Evolutionary conservation across 2,113 vertebrate species (phyloP), one percentile per base, ranked within the genome.

Genomic region (Arvicanthis niloticus): DNA sequence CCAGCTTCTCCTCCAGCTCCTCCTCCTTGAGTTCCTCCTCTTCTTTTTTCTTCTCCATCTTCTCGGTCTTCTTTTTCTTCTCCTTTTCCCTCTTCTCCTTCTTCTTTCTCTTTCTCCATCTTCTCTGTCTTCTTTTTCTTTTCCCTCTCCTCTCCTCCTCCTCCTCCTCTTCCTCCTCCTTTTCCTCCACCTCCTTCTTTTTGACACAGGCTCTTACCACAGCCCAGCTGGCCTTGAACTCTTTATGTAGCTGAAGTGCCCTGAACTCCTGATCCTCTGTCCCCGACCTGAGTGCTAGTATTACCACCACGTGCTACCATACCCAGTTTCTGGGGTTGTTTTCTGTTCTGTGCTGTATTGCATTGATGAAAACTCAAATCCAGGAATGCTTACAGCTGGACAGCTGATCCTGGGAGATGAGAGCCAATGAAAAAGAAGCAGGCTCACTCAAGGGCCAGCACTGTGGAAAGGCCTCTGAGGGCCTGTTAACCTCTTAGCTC

Each of bases 91-190:
- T 10, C 58, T 22, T 37, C 40, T 13, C 10, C 34, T 37, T 10
- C 37, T 48, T 48, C 13, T 1, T 10, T 12, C 5, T 12, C 1
- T 3, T 7, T 4, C 1, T 2, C 5, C 22, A 6, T 24, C 1
- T 3, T 24, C 17, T 7, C n/a, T n/a, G n/a, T 65, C 13, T 22
- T 45, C 10, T n/a, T n/a, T n/a, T n/a, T n/a, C 5, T 22, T 17
- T 16, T 22, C 11, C 42, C 13, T 3, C 26, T 16, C 15, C 26
- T 7, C 19, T 10, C 58, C n/a, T 19, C 48, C 8, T 51, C 8
- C 7, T 9, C 48, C 48, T 51, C 8, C 48, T 51, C 8, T 51
- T 51, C 48, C 48, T 51, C 51, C 51, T 51, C 1, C 51, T 51
- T 22, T 10, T 42, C 4, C 7, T 24, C 16, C 13, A 24, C 12